Evolutionary conservation across 2,888 invertebrate genomes (phyloP).

Genomic region (Villa cingulata): DNA sequence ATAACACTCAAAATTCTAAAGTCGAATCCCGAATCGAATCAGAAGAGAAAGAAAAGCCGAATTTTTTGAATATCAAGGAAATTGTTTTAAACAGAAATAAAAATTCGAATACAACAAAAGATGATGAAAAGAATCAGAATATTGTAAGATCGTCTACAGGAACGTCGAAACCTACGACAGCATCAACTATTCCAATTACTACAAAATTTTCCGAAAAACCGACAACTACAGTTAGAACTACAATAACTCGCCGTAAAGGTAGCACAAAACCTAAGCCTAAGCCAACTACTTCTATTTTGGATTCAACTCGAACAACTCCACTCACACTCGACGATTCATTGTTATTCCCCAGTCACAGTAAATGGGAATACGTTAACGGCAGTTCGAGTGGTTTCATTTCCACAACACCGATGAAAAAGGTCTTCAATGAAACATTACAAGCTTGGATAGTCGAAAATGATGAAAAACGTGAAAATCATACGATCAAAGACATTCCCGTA

Average conservation of each 20-base stretch:
- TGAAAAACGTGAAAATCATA: constrained; percentile 25
- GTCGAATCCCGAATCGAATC: constrained; percentile 20
- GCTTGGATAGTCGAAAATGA: constrained; percentile 47
- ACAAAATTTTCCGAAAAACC: not conserved
- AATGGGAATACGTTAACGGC: constrained; percentile 47
- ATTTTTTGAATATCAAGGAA: constrained; percentile 34
- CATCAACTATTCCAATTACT: not conserved
- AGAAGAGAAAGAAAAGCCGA: constrained; percentile 22
- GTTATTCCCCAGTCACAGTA: constrained; percentile 33
- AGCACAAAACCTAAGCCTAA: not conserved
- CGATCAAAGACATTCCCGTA: constrained; percentile 27
- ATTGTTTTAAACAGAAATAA: constrained; percentile 28
- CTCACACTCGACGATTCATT: constrained; percentile 26
- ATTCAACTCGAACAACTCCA: not conserved
- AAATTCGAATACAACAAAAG: not conserved
- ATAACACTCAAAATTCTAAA: constrained; percentile 3
- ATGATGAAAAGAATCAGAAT: not conserved
- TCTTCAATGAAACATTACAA: constrained; percentile 48
- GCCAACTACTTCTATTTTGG: not conserved
- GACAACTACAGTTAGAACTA: constrained; percentile 3
- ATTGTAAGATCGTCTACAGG: no score
- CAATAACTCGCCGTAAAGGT: not conserved
- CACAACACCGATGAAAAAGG: constrained; percentile 38
- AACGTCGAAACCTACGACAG: not conserved
- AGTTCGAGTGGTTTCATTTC: constrained; percentile 22